These are phyloP conservation scores for Picathartes gymnocephalus DNA, from an alignment of 2,113 vertebrate genomes.

Conservation along the genomic window DNA sequence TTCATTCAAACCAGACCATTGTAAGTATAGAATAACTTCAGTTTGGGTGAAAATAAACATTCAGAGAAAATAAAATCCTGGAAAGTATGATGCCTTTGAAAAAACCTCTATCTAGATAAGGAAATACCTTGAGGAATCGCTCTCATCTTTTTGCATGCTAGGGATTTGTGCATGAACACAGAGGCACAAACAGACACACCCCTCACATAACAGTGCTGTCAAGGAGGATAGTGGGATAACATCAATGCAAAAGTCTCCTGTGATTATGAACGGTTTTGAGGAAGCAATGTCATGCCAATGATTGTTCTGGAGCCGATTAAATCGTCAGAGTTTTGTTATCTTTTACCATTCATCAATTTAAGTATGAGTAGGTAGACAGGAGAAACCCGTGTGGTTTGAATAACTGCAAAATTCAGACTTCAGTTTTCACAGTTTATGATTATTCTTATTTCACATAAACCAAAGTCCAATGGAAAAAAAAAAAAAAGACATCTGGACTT, in stretches of 20 bases:
- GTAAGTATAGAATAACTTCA: not conserved
- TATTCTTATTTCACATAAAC: not conserved
- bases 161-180: accelerated
- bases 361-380: not conserved
- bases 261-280: not conserved
- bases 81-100: accelerated
- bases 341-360: not conserved
- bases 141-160: accelerated
- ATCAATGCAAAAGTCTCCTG: not conserved
- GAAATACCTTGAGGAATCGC: not conserved
- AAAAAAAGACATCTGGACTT: not conserved
- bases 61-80: accelerated
- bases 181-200: accelerated
- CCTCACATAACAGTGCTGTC: not conserved
- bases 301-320: not conserved
- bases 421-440: not conserved
- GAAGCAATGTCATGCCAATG: not conserved
- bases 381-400: not conserved
- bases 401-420: not conserved
- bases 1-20: not conserved
- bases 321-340: not conserved
- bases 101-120: not conserved
- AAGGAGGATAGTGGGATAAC: not conserved
- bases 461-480: not conserved
- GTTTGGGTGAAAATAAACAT: not conserved